Percentiles rank a stretch among this genome's conserved stretches.
phyloP scores from a whole-genome alignment of 1,140 invertebrate species.

The Drosophila arizonae region DNA sequence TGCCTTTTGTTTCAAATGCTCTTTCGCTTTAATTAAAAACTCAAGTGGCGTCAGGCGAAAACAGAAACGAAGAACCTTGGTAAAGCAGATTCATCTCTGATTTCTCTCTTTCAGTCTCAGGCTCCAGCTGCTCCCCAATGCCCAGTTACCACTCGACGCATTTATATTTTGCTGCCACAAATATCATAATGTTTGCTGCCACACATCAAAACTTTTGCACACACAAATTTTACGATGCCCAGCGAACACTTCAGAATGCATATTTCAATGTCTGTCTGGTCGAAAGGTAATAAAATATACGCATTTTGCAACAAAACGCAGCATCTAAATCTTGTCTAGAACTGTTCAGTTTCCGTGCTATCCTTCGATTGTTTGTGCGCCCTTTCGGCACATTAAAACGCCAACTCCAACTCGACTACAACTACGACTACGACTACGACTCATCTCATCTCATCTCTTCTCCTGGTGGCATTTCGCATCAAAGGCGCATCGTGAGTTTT shows the following conservation, averaged over 20 bases:
- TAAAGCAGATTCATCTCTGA: conserved; percentile 3
- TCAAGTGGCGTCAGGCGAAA: conserved; percentile 64
- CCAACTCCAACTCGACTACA: conserved; percentile 40
- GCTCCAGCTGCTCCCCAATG: not conserved
- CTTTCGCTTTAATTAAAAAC: conserved; percentile 74
- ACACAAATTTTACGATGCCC: conserved; percentile 44
- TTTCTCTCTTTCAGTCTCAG: not conserved
- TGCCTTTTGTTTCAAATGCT: conserved; percentile 68
- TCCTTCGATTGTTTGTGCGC: conserved; percentile 72
- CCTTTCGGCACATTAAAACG: conserved; percentile 71
- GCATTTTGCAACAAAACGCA: conserved; percentile 64
- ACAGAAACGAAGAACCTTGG: not conserved
- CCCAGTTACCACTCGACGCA: conserved; percentile 3
- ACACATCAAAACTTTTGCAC: conserved; percentile 37
- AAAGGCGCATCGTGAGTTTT: conserved; percentile 72
- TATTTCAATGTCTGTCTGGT: conserved; percentile 73
- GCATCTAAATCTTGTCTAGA: conserved; percentile 76
- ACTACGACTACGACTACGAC: not conserved
- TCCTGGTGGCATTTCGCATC: conserved; percentile 66
- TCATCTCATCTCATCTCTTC: conserved; percentile 27
- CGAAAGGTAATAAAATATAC: conserved; percentile 74
- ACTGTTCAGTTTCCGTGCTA: conserved; percentile 42
- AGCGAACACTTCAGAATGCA: conserved; percentile 70
- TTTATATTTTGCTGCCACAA: conserved; percentile 42
- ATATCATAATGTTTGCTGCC: conserved; percentile 38